A percentile compares a stretch with the other conserved stretches of the same genome.
Conservation (phyloP, 2,888 invertebrate species). For the Andrena chrysosceles region DNA sequence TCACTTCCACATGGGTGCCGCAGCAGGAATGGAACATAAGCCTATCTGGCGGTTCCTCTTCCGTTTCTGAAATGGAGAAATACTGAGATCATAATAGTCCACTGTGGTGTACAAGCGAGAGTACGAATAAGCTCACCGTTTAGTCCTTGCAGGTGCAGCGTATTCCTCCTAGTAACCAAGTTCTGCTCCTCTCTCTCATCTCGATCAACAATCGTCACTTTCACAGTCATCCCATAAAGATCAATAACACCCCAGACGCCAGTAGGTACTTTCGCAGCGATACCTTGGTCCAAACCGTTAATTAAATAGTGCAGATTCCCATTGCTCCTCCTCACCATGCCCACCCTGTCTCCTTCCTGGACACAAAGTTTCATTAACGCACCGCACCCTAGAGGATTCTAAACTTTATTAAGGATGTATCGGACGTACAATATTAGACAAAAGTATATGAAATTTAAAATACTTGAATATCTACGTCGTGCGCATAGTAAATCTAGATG, state of each 20-base stretch:
- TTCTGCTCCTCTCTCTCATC: slow-evolving; percentile 92
- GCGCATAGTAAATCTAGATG: too few species aligned
- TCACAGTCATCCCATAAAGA: slow-evolving; percentile 97
- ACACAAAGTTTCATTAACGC: slow-evolving; percentile 33
- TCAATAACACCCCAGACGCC: slow-evolving; percentile 98
- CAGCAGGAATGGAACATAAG: slow-evolving; percentile 96
- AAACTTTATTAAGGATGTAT: neutral
- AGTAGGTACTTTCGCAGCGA: slow-evolving; percentile 93
- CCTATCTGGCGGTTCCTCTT: slow-evolving; percentile 86
- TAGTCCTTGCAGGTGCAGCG: slow-evolving; percentile 86
- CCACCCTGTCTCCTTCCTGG: slow-evolving; percentile 95
- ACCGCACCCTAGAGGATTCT: too few species aligned
- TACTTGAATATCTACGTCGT: too few species aligned
- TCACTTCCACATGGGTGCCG: slow-evolving; percentile 96
- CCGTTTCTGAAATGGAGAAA: slow-evolving; percentile 73
- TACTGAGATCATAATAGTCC: neutral
- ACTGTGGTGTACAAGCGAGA: neutral
- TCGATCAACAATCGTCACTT: slow-evolving; percentile 94
- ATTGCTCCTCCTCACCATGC: slow-evolving; percentile 94
- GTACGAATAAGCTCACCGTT: slow-evolving; percentile 74
- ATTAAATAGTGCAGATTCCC: slow-evolving; percentile 97
- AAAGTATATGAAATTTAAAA: too few species aligned
- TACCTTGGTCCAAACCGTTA: slow-evolving; percentile 96
- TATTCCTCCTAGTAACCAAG: slow-evolving; percentile 89
- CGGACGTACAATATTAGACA: too few species aligned